Base-by-base conservation (phyloP, 2,888 invertebrate species). In the Hirudinaria manillensis region DNA sequence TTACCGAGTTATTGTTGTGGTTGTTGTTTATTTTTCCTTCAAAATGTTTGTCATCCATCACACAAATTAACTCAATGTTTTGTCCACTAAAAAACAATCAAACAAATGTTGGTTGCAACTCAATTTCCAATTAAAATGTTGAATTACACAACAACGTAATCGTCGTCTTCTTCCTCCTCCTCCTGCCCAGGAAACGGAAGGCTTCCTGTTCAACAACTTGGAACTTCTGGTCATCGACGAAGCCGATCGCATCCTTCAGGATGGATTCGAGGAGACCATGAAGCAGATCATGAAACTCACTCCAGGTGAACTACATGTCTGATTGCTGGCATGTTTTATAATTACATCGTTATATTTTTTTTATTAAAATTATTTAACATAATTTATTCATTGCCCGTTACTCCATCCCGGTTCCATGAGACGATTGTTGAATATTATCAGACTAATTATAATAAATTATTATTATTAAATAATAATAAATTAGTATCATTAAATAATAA, bases 181-280 rank as follows among this genome's bases (percentile, higher is more conserved):
- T n/a, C n/a, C n/a, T n/a, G n/a, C n/a, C n/a, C 78, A 94, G 87
- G 94, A 93, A 83, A 93, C 97, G 0, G 90, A 92, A 0, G 92
- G 93, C 81, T 98, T 98, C 83, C 86, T 95, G 77, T 94, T 90
- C 83, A 95, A 95, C 87, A 97, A 97, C 86, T 87, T 97, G 21
- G 93, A 95, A 83, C 95, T 94, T 85, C 87, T 98, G 34, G 89
- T 98, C 32, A 94, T 98, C 84, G 98, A 98, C 85, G 98, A 98
- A 87, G 97, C 97, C n/a, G 98, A 98, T 87, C 89, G 96, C 81
- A 95, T 98, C 85, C 87, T 98, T 76, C 96, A 97, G 84, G 92
- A 96, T 84, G 98, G 98, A 71, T 98, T 98, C 85, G 97, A 98
- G 86, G 94, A 96, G 84, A 97, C 98, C 86, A 90, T 98, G 83